phyloP scores from a whole-genome alignment of 2,113 vertebrate genomes.

The Suncus etruscus region DNA sequence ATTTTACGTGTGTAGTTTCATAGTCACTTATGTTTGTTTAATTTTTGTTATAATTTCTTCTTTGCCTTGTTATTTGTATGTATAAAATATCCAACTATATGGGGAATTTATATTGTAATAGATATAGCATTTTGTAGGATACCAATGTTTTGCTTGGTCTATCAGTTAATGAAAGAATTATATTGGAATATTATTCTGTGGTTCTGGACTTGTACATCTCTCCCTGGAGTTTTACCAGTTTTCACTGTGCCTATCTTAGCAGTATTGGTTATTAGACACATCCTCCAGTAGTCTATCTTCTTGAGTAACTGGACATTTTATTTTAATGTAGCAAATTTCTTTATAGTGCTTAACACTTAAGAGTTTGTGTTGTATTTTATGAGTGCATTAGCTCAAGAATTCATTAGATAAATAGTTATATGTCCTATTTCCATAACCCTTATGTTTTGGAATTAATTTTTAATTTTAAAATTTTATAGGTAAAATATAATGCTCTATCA shows the following conservation, averaged over 20 bases:
- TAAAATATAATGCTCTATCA: background rate
- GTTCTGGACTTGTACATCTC: slow-evolving; percentile 38
- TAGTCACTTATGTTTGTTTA: slow-evolving; percentile 31
- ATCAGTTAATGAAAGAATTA: slow-evolving; percentile 25
- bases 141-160: background rate
- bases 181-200: background rate
- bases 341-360: background rate
- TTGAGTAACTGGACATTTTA: background rate
- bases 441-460: slow-evolving; percentile 2
- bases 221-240: slow-evolving; percentile 33
- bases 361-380: slow-evolving; percentile 30
- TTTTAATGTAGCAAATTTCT: slow-evolving; percentile 30
- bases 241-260: slow-evolving; percentile 23
- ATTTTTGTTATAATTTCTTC: slow-evolving; percentile 47
- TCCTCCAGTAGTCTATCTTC: slow-evolving; percentile 14
- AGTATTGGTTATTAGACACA: background rate
- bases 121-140: background rate
- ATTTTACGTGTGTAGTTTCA: slow-evolving; percentile 27
- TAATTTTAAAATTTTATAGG: slow-evolving; percentile 17
- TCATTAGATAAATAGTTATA: slow-evolving; percentile 43
- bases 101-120: slow-evolving; percentile 2
- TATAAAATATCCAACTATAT: slow-evolving; percentile 20
- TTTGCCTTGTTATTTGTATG: slow-evolving; percentile 29
- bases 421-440: background rate
- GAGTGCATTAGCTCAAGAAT: background rate